A percentile compares a stretch with the other conserved stretches of the same genome.
Evolutionary conservation across 2,888 invertebrate genomes (phyloP).

Genomic region (Amblyjoppa fuscipennis): DNA sequence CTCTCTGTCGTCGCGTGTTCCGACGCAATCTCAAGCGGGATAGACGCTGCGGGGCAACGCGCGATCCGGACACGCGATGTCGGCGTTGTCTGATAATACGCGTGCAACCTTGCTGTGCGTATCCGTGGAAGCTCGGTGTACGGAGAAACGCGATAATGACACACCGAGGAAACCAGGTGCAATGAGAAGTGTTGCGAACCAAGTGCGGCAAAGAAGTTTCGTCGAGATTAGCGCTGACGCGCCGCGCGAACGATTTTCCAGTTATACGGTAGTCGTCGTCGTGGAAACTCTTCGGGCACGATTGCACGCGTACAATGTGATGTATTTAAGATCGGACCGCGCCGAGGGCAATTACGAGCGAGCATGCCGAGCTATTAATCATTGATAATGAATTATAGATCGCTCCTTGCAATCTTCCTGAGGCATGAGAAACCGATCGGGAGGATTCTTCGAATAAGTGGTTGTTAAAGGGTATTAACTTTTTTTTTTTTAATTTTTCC

Average conservation of each 20-base stretch:
- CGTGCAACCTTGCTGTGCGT: background rate
- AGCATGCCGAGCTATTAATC: constrained; percentile 8
- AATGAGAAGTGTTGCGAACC: background rate
- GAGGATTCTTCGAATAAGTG: constrained; percentile 33
- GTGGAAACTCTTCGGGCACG: background rate
- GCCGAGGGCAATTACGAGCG: background rate
- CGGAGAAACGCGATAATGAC: constrained; percentile 13
- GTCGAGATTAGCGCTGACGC: background rate
- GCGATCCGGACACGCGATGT: constrained; percentile 33
- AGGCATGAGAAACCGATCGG: constrained; percentile 42
- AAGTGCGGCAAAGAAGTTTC: background rate
- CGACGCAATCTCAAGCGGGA: constrained; percentile 10
- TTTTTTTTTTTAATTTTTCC: background rate
- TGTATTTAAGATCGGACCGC: background rate
- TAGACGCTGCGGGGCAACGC: constrained; percentile 27
- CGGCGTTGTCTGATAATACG: constrained; percentile 11
- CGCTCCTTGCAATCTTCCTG: constrained; percentile 39
- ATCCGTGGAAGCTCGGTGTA: background rate
- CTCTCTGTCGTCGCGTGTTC: constrained; percentile 15
- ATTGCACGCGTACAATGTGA: background rate
- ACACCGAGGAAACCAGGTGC: constrained; percentile 4
- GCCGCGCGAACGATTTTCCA: background rate
- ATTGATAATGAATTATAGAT: constrained; percentile 5
- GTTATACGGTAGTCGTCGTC: background rate
- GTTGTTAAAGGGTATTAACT: constrained; percentile 29